Conservation (phyloP, 2,888 invertebrate species). For the Choristoneura rosaceana region DNA sequence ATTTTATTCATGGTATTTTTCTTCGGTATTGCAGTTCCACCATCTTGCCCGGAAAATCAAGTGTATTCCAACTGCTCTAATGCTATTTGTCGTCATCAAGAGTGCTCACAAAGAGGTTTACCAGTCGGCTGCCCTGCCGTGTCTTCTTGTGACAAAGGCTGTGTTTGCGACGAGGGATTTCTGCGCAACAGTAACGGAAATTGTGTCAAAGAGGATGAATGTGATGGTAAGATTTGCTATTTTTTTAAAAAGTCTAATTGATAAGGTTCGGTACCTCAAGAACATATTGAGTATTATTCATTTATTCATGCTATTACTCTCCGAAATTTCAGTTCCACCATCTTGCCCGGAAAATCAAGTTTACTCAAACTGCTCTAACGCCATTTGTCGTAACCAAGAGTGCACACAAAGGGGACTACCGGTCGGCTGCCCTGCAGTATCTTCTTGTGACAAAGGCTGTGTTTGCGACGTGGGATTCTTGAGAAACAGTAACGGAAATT, state of each 20-base stretch:
- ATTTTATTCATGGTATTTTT: too few relatives aligned
- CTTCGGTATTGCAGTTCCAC: background rate
- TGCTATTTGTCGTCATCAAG: background rate
- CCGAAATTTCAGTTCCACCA: background rate
- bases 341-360: background rate
- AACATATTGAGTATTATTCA: too few relatives aligned
- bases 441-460: background rate
- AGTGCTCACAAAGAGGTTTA: too few relatives aligned
- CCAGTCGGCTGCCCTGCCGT: too few relatives aligned
- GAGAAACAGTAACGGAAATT: background rate
- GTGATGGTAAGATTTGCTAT: too few relatives aligned
- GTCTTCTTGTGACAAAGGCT: too few relatives aligned
- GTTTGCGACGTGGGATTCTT: background rate
- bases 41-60: constrained; percentile 1
- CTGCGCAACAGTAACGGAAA: too few relatives aligned
- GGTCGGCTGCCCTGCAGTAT: background rate
- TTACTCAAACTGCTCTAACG: background rate
- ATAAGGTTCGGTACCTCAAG: too few relatives aligned
- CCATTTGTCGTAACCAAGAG: background rate
- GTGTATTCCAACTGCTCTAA: background rate
- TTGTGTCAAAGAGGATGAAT: too few relatives aligned
- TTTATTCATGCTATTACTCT: too few relatives aligned
- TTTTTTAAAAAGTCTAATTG: too few relatives aligned
- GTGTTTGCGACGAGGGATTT: too few relatives aligned
- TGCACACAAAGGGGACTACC: background rate